phyloP scores from a whole-genome alignment of 1,140 invertebrate species.

The Cotesia vestalis region DNA sequence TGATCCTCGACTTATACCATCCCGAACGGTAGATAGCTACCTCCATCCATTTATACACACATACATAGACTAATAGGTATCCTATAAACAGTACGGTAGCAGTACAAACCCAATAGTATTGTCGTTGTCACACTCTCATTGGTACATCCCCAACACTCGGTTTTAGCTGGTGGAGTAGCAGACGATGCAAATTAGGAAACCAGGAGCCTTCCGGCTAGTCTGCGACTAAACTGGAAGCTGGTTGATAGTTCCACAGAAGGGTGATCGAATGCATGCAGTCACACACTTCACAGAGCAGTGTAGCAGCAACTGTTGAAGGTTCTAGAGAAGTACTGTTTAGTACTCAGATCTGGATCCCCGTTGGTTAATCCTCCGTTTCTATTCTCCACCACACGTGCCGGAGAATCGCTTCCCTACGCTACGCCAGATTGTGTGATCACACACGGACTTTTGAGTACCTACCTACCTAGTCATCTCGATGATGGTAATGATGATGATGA shows the following conservation, averaged over 20 bases:
- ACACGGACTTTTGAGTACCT: constrained; percentile 3
- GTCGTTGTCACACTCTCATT: too few relatives aligned
- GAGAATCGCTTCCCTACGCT: neutral
- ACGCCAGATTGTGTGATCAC: neutral
- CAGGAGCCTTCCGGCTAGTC: too few relatives aligned
- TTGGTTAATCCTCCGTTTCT: constrained; percentile 7
- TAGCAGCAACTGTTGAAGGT: neutral
- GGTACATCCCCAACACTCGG: too few relatives aligned
- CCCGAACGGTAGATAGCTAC: neutral
- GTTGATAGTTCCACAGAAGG: too few relatives aligned
- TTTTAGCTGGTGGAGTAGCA: too few relatives aligned
- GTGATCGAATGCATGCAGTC: neutral
- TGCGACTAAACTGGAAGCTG: too few relatives aligned
- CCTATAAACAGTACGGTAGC: too few relatives aligned
- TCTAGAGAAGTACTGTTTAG: constrained; percentile 6
- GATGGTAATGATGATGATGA: constrained; percentile 10
- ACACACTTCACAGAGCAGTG: neutral
- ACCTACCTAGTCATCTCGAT: neutral
- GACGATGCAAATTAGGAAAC: too few relatives aligned
- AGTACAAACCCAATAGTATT: too few relatives aligned
- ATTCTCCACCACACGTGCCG: too few relatives aligned
- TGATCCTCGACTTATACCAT: neutral
- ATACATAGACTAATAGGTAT: neutral
- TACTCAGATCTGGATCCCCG: neutral
- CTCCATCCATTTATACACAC: neutral